Evolutionary conservation across 2,797 vertebrate genomes (phyloP), one percentile per base, ranked within the genome.

Genomic region (Trachops cirrhosus): DNA sequence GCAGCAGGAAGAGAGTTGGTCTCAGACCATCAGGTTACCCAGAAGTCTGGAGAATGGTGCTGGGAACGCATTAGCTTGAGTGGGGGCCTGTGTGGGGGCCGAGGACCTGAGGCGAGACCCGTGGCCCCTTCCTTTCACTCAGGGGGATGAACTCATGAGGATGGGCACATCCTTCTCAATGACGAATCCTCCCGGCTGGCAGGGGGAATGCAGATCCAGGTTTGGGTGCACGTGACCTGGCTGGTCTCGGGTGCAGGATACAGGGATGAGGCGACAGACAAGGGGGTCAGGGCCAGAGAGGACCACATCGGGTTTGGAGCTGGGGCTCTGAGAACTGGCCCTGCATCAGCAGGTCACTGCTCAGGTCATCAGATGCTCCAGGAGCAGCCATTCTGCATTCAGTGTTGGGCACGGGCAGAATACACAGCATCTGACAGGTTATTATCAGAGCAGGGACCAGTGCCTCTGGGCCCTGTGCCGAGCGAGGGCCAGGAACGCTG

Each of bases 1-100:
- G 82, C 70, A 77, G 86, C 85, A 95, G 92, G 94, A 92, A 95
- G 80, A 94, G 64, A 77, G 75, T 62, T 87, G 80, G 62, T 82
- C 68, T 92, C 73, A 48, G 32, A 71, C 80, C 73, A n/a, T 90
- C 93, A 52, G 88, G 84, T 91, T 93, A 85, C 78, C 87, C 68
- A 62, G 92, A 90, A 93, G 86, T 86, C 93, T 54, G 54, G 78
- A 32, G n/a, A 50, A 39, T 34, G 52, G 73, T 95, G 85, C 92
- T 94, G 88, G 94, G 82, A 96, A 94, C 79, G 48, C 84, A 54
- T 87, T 57, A 46, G 52, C 44, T 21, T 39, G 67, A 39, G 32
- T 11, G 26, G 57, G 74, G 74, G 15, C 67, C 62, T 39, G 26
- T 5, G 29, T 32, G 29, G 70, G 68, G 80, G 67, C 89, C 1